A percentile compares a stretch with the other conserved stretches of the same genome.
phyloP scores from a whole-genome alignment of 2,797 vertebrate genomes.

The Platalea minor region DNA sequence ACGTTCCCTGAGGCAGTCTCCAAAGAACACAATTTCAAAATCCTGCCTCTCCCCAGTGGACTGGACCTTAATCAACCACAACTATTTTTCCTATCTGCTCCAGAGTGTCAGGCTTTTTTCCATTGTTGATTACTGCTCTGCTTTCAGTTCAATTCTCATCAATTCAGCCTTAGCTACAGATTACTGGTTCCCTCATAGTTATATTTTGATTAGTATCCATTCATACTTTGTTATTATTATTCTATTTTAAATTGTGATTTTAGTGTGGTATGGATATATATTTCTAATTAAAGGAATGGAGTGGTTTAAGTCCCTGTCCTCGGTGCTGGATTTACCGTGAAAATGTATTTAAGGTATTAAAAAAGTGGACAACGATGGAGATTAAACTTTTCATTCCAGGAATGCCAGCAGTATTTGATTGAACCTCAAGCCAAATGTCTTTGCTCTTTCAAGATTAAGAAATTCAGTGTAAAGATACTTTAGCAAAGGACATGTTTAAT shows the following conservation, averaged over 20 bases:
- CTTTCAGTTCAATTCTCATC: not conserved
- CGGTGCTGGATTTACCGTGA: constrained; percentile 20
- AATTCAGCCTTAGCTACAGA: not conserved
- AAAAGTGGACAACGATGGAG: not conserved
- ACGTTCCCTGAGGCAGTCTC: not conserved
- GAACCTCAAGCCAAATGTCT: not conserved
- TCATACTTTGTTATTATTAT: not conserved
- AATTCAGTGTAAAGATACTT: constrained; percentile 29
- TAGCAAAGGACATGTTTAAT: constrained; percentile 21
- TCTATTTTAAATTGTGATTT: not conserved
- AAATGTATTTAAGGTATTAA: not conserved
- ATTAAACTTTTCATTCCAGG: not conserved
- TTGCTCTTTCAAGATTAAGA: constrained; percentile 27
- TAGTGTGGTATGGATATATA: not conserved
- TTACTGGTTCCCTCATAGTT: not conserved
- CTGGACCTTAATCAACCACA: not conserved
- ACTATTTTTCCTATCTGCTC: not conserved
- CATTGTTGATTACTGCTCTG: not conserved
- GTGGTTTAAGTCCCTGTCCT: not conserved
- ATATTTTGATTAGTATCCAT: not conserved
- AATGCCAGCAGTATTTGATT: not conserved
- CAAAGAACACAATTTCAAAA: not conserved
- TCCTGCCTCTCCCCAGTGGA: not conserved
- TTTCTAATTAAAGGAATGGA: not conserved
- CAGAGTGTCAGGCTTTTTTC: not conserved